Conservation (phyloP, 2,797 vertebrate species). For the Tiaroga cobitis region DNA sequence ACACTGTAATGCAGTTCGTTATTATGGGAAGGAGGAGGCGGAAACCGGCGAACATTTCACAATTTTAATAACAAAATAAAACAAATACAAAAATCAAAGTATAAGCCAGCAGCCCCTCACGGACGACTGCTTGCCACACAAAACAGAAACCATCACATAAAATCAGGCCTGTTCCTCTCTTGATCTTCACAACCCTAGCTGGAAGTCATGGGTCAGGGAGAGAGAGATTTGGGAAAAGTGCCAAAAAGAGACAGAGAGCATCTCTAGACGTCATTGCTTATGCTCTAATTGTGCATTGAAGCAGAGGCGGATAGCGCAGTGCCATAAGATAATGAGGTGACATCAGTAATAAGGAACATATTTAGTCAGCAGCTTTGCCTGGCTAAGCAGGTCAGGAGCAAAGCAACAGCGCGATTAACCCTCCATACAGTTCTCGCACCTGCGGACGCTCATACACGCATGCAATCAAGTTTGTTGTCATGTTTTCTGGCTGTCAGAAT, state of each 20-base stretch:
- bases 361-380: constrained; percentile 77
- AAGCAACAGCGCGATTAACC: constrained; percentile 65
- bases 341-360: constrained; percentile 73
- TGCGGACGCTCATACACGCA: background rate
- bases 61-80: too few relatives aligned
- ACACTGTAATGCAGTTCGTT: too few relatives aligned
- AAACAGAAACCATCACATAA: too few relatives aligned
- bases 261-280: background rate
- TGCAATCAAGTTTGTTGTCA: background rate
- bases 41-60: too few relatives aligned
- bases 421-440: background rate
- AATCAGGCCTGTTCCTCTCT: too few relatives aligned
- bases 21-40: too few relatives aligned
- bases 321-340: constrained; percentile 70
- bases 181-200: too few relatives aligned
- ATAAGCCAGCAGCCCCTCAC: too few relatives aligned
- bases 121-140: too few relatives aligned
- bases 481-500: background rate
- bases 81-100: too few relatives aligned
- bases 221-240: background rate
- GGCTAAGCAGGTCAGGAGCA: constrained; percentile 72
- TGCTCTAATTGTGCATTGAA: background rate
- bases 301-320: constrained; percentile 42
- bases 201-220: background rate
- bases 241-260: background rate